phyloP scores from a whole-genome alignment of 92 coral and sea anemone species.

The Scolanthus callimorphus region DNA sequence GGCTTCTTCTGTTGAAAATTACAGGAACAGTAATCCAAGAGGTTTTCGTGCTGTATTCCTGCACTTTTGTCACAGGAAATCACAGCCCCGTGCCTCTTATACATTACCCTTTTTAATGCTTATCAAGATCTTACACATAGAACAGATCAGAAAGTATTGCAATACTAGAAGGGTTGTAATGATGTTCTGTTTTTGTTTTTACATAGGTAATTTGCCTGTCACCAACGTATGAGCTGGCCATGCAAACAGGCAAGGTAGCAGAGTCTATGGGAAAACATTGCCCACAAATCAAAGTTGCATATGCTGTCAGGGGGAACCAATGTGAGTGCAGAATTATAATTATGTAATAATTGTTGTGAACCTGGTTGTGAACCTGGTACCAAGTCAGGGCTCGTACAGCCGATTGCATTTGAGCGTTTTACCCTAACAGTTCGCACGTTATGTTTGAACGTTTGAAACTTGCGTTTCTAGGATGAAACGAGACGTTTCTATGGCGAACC shows the following conservation, averaged over 20 bases:
- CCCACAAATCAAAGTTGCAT: constrained; percentile 80
- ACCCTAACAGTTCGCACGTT: too few species aligned
- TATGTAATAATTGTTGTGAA: too few species aligned
- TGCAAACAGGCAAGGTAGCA: constrained; percentile 97
- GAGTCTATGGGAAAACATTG: constrained; percentile 93
- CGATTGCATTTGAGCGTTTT: too few species aligned
- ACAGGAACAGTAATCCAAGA: constrained; percentile 17
- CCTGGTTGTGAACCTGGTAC: too few species aligned
- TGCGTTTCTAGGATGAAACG: too few species aligned
- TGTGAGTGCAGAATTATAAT: too few species aligned
- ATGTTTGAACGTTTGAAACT: too few species aligned
- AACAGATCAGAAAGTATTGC: too few species aligned
- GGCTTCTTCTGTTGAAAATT: constrained; percentile 42
- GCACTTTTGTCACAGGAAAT: neutral
- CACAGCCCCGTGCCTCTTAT: constrained; percentile 29
- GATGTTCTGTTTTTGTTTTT: neutral
- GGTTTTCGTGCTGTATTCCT: constrained; percentile 37
- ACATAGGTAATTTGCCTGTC: constrained; percentile 84
- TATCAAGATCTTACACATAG: neutral
- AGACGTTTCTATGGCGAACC: too few species aligned
- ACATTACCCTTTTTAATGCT: too few species aligned
- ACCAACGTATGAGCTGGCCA: constrained; percentile 92
- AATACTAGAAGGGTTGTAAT: too few species aligned
- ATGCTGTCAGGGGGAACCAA: constrained; percentile 79
- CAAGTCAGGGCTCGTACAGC: too few species aligned